Conservation (phyloP, 2,113 vertebrate species). For the Nycticorax nycticorax region DNA sequence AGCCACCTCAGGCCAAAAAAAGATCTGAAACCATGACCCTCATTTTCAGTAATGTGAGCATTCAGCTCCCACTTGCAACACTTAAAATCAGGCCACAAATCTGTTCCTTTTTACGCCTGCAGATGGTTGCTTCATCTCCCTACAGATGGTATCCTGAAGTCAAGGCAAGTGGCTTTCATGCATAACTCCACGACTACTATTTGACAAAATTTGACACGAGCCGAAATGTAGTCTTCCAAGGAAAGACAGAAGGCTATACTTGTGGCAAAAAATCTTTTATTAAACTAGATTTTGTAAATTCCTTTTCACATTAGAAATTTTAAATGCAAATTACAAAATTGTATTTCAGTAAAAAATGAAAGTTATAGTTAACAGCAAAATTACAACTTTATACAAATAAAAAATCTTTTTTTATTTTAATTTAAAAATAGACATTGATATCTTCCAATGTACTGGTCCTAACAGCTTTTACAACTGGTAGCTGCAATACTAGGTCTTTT, state of each 20-base stretch:
- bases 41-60: constrained; percentile 13
- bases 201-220: neutral
- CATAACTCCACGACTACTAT: neutral
- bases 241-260: constrained; percentile 49
- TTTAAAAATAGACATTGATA: constrained; percentile 50
- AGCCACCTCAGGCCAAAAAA: neutral
- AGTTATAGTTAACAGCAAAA: constrained; percentile 73
- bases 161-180: constrained; percentile 22
- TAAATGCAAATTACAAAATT: constrained; percentile 76
- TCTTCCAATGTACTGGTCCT: constrained; percentile 43
- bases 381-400: constrained; percentile 75
- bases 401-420: constrained; percentile 25
- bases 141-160: constrained; percentile 37
- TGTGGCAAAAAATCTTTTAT: constrained; percentile 74
- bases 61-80: neutral
- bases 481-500: constrained; percentile 54
- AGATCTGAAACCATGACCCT: neutral
- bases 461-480: constrained; percentile 20
- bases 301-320: constrained; percentile 71
- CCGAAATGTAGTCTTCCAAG: neutral
- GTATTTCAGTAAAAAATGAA: constrained; percentile 73
- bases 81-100: constrained; percentile 44
- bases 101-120: constrained; percentile 7
- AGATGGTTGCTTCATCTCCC: constrained; percentile 38
- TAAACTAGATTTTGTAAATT: constrained; percentile 73